phyloP scores from a whole-genome alignment of 2,113 vertebrate species.

The Neolamprologus sp. region DNA sequence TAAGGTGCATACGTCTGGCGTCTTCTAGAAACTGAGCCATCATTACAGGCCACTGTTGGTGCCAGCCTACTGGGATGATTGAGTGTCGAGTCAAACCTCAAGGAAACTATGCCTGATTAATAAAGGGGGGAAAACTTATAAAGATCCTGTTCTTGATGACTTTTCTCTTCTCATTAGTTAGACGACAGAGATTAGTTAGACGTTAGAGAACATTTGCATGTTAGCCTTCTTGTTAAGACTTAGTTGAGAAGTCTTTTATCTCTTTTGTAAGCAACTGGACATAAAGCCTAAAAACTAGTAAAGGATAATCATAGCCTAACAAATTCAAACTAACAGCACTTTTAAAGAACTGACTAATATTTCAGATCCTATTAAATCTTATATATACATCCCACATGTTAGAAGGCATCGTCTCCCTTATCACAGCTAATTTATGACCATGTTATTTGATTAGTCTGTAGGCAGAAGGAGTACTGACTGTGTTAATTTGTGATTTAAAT shows the following conservation, averaged over 20 bases:
- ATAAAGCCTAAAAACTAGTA: neutral
- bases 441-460: neutral
- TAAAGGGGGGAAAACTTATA: fast-evolving
- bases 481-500: neutral
- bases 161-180: fast-evolving
- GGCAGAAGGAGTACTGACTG: neutral
- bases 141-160: neutral
- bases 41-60: neutral
- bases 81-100: neutral
- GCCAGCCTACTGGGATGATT: neutral
- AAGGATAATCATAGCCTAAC: neutral
- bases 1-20: neutral
- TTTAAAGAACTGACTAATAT: neutral
- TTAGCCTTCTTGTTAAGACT: neutral
- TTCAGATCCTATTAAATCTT: neutral
- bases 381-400: neutral
- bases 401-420: neutral
- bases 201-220: neutral
- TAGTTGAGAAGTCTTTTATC: neutral
- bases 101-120: neutral
- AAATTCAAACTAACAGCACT: neutral
- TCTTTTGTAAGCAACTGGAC: neutral
- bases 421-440: neutral
- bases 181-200: neutral
- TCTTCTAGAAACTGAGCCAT: neutral